Base-by-base conservation (phyloP, 2,797 vertebrate genomes). In the Notamacropus eugenii region DNA sequence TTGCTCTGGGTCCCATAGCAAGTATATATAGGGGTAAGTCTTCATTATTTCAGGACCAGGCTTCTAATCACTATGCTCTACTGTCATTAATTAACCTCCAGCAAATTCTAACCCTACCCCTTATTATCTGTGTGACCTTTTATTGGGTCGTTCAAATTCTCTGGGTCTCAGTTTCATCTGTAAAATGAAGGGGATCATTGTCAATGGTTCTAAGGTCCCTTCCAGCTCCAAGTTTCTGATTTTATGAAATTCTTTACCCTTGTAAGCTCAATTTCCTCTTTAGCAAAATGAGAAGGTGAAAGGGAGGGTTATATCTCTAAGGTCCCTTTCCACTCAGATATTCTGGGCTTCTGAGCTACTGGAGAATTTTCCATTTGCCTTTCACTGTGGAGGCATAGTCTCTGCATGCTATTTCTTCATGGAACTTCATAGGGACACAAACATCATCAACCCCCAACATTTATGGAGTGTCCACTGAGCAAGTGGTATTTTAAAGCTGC, bases 401-500 rank as follows among this genome's bases (percentile, higher is more conserved):
- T 91, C 34, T 34, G 54, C 28, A n/a, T 91, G 90, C 92, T 46
- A 62, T 94, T 96, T 54, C 93, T 92, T 95, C 55, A 62, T 74
- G 56, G 74, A 24, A 1, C 52, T 93, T 97, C 50, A 90, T 57
- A 93, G 91, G 91, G 92, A 55, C 87, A 40, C 94, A 96, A 96
- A 93, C 54, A 91, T 93, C 52, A 55, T 10, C 62, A 54, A 34
- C 74, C 34, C 40, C 40, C 40, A 87, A 24, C 74, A 87, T 87
- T 50, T 50, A 46, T 87, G 74, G 40, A 87, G 14, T 87, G 74
- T 46, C 74, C 40, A 50, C 9, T 87, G 67, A 0, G 2, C 3
- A 24, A 46, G 74, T 87, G 22, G 22, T 27, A 46, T 22, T 46
- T 87, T 87, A 50, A 50, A 46, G 22, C 74, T 50, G 74, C 90